These are phyloP conservation scores for Acronicta psi DNA, from an alignment of 2,888 invertebrate genomes.

Conservation along the genomic window DNA sequence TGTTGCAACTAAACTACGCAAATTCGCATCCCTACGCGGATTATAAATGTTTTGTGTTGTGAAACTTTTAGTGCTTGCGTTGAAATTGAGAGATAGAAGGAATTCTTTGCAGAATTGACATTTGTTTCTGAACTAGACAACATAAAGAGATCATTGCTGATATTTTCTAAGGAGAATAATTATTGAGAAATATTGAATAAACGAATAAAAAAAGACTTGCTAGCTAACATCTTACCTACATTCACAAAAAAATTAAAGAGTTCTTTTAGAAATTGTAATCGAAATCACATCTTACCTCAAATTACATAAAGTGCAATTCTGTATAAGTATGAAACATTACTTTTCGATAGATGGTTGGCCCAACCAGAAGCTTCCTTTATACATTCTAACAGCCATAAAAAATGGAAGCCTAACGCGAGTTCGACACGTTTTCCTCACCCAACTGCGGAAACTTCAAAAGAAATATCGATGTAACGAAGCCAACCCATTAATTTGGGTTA, in stretches of 20 bases:
- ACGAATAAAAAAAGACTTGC: no score
- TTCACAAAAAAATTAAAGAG: no score
- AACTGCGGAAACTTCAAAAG: slow-evolving; percentile 52
- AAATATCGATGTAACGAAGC: slow-evolving; percentile 57
- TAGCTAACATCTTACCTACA: no score
- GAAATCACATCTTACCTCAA: no score
- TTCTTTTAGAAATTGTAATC: no score
- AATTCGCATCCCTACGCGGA: neutral
- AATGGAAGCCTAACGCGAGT: slow-evolving; percentile 27
- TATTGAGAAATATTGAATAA: no score
- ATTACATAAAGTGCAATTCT: no score
- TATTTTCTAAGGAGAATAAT: no score
- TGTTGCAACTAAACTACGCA: slow-evolving; percentile 1
- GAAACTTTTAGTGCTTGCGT: neutral
- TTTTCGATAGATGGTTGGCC: no score
- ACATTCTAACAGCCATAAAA: slow-evolving; percentile 35
- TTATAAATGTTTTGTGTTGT: slow-evolving; percentile 14
- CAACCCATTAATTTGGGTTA: slow-evolving; percentile 68
- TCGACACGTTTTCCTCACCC: slow-evolving; percentile 43
- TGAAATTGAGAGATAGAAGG: neutral
- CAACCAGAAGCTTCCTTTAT: slow-evolving; percentile 2
- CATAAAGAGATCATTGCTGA: no score
- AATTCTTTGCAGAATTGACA: no score
- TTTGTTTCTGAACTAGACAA: neutral
- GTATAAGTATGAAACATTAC: no score